These are phyloP conservation scores for Chrosomus eos DNA, from an alignment of 2,797 vertebrate genomes.

Conservation along the genomic window DNA sequence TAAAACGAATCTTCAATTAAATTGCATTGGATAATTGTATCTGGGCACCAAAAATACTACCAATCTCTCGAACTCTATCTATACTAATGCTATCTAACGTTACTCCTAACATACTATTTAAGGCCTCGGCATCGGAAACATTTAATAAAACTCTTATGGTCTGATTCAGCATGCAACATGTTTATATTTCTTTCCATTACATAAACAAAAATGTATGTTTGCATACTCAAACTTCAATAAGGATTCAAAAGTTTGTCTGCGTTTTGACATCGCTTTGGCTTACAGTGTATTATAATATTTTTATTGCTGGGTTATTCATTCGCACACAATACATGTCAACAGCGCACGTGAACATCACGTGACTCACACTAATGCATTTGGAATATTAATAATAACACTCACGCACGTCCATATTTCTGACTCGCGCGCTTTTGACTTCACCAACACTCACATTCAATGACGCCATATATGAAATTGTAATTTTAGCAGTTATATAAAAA, in stretches of 20 bases:
- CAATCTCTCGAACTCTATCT: neutral
- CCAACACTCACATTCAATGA: neutral
- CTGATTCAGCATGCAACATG: neutral
- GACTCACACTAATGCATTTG: neutral
- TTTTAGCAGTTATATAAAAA: slow-evolving; percentile 59
- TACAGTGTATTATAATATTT: neutral
- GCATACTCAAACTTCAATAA: neutral
- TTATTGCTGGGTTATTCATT: neutral
- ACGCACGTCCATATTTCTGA: neutral
- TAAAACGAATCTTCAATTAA: neutral
- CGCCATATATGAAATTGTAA: slow-evolving; percentile 17
- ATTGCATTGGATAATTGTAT: neutral
- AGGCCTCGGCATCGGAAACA: neutral
- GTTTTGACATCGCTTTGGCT: neutral
- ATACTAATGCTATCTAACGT: neutral
- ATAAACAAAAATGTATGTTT: neutral
- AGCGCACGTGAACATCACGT: slow-evolving; percentile 13
- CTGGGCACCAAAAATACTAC: neutral
- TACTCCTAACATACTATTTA: neutral
- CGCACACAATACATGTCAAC: no score
- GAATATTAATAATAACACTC: neutral
- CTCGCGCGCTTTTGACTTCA: neutral
- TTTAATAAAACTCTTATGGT: neutral
- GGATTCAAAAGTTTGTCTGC: neutral
- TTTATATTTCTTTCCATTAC: neutral